phyloP scores from a whole-genome alignment of 1,140 invertebrate genomes.

The Aphelinus certus region DNA sequence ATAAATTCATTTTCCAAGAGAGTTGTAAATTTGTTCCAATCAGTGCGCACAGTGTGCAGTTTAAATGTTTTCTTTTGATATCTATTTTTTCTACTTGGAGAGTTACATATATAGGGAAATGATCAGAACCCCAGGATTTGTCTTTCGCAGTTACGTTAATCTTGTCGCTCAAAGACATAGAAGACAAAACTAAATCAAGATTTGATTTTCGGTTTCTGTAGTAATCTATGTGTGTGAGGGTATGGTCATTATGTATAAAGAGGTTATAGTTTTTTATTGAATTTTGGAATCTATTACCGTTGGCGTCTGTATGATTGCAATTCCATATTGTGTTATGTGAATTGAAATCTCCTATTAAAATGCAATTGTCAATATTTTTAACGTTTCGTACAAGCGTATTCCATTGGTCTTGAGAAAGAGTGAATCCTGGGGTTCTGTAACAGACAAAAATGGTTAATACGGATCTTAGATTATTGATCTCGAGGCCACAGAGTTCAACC shows the following conservation, averaged over 20 bases:
- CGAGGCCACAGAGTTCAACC: not conserved
- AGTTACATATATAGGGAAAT: not conserved
- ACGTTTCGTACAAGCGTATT: not conserved
- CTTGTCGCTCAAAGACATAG: not conserved
- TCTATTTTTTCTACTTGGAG: not conserved
- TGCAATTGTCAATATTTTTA: not conserved
- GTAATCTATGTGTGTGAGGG: not conserved
- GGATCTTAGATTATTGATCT: not conserved
- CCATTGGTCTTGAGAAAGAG: slow-evolving; percentile 9
- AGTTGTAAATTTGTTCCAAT: not conserved
- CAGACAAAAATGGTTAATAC: slow-evolving; percentile 7
- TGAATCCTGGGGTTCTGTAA: slow-evolving; percentile 2
- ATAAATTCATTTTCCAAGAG: no score
- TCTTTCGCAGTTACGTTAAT: not conserved
- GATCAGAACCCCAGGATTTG: not conserved
- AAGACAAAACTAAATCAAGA: not conserved
- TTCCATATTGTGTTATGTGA: slow-evolving; percentile 23
- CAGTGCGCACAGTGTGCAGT: slow-evolving; percentile 40
- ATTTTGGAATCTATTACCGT: not conserved
- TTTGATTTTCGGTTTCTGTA: not conserved
- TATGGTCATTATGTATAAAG: not conserved
- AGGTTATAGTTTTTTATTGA: not conserved
- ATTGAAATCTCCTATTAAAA: slow-evolving; percentile 24
- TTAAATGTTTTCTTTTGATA: slow-evolving; percentile 33
- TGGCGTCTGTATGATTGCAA: slow-evolving; percentile 12